Evolutionary conservation across 1,140 invertebrate genomes (phyloP).

Genomic region (Drosophila dunni): DNA sequence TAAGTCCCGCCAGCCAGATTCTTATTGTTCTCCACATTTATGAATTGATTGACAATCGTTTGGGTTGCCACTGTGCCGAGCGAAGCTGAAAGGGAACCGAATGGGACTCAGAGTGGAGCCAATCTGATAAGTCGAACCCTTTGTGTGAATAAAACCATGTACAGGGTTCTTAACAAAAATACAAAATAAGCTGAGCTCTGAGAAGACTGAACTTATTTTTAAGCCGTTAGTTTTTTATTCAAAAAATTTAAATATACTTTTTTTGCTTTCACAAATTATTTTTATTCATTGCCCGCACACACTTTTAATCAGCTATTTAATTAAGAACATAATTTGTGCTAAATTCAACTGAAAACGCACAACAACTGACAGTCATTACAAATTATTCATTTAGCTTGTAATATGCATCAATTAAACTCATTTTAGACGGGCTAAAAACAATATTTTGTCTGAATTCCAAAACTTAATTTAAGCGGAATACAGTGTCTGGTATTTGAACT

Average conservation of each 20-base stretch:
- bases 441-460: constrained; percentile 39
- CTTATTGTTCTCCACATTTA: constrained; percentile 37
- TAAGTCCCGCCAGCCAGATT: constrained; percentile 43
- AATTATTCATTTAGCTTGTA: constrained; percentile 45
- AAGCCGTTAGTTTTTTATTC: too few relatives aligned
- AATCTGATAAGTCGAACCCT: not conserved
- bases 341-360: not conserved
- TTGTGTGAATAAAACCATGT: not conserved
- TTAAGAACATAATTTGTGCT: too few relatives aligned
- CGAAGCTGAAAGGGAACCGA: not conserved
- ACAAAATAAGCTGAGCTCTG: too few relatives aligned
- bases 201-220: too few relatives aligned
- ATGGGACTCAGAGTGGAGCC: not conserved
- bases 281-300: too few relatives aligned
- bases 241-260: too few relatives aligned
- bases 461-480: constrained; percentile 28
- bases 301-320: too few relatives aligned
- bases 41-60: constrained; percentile 48
- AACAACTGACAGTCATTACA: constrained; percentile 12
- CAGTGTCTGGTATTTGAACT: constrained; percentile 5
- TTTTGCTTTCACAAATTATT: too few relatives aligned
- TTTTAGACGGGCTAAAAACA: constrained; percentile 4
- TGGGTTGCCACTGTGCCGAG: not conserved
- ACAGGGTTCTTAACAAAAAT: too few relatives aligned
- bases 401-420: constrained; percentile 38